Evolutionary conservation across 2,888 invertebrate genomes (phyloP).

Genomic region (Cheilosia impressa): DNA sequence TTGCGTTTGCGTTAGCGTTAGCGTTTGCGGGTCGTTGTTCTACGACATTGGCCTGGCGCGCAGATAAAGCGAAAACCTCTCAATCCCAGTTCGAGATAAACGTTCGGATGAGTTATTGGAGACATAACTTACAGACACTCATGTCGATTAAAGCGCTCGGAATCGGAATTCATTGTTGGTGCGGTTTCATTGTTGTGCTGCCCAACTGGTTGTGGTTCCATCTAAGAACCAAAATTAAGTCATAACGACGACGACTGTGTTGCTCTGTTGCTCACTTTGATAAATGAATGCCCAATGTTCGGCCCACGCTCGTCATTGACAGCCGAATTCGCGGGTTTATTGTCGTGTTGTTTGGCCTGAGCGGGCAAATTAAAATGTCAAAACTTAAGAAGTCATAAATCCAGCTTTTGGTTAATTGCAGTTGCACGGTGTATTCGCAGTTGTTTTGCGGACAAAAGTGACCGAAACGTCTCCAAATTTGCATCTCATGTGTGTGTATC

Average conservation of each 20-base stretch:
- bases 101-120: slow-evolving; percentile 53
- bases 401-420: slow-evolving; percentile 69
- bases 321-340: slow-evolving; percentile 53
- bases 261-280: slow-evolving; percentile 22
- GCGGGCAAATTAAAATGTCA: slow-evolving; percentile 68
- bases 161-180: slow-evolving; percentile 52
- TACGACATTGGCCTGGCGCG: slow-evolving; percentile 2
- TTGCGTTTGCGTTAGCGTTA: not conserved
- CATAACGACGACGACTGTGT: slow-evolving; percentile 46
- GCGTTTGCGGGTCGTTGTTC: slow-evolving; percentile 49
- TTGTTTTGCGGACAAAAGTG: slow-evolving; percentile 23
- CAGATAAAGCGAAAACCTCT: slow-evolving; percentile 12
- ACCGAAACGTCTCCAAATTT: slow-evolving; percentile 6
- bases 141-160: slow-evolving; percentile 52
- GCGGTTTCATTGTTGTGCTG: not conserved
- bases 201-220: slow-evolving; percentile 20
- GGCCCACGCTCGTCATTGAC: slow-evolving; percentile 49
- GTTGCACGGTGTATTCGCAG: slow-evolving; percentile 33
- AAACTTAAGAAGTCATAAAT: slow-evolving; percentile 67
- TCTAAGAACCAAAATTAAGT: slow-evolving; percentile 52
- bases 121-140: slow-evolving; percentile 49
- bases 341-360: not conserved
- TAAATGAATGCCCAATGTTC: slow-evolving; percentile 10
- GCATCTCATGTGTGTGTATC: slow-evolving; percentile 18
- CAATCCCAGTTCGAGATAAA: slow-evolving; percentile 28